Evolutionary conservation across 1,140 invertebrate genomes (phyloP).

Genomic region (Neotoxoptera formosana): DNA sequence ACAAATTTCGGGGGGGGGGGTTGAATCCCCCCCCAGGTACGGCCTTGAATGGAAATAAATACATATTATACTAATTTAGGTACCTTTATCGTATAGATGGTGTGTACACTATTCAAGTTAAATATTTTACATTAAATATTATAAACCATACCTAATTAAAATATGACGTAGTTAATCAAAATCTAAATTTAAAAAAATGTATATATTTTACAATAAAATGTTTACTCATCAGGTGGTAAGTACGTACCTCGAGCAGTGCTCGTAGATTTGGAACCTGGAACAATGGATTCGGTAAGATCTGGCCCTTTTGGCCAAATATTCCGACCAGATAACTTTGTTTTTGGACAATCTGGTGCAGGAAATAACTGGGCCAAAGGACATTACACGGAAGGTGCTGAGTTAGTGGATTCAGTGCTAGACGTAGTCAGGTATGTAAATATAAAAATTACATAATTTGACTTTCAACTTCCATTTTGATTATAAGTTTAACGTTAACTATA

Average conservation of each 20-base stretch:
- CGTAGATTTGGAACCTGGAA: slow-evolving; percentile 65
- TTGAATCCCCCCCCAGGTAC: too few relatives aligned
- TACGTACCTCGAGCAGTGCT: slow-evolving; percentile 4
- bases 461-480: background rate
- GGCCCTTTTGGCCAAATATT: slow-evolving; percentile 74
- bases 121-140: too few relatives aligned
- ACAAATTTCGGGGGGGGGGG: too few relatives aligned
- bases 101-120: too few relatives aligned
- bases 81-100: too few relatives aligned
- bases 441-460: background rate
- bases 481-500: background rate
- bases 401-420: slow-evolving; percentile 70
- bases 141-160: too few relatives aligned
- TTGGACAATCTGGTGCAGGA: background rate
- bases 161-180: too few relatives aligned
- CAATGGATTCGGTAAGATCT: slow-evolving; percentile 69
- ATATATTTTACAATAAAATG: too few relatives aligned
- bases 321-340: slow-evolving; percentile 62
- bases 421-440: slow-evolving; percentile 71
- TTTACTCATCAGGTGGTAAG: too few relatives aligned
- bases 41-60: too few relatives aligned
- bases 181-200: too few relatives aligned
- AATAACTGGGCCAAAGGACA: slow-evolving; percentile 21
- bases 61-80: too few relatives aligned
- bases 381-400: slow-evolving; percentile 89